Percentiles rank a stretch among this genome's conserved stretches.
Conservation (phyloP, 2,797 vertebrate species). For the Labroides dimidiatus region DNA sequence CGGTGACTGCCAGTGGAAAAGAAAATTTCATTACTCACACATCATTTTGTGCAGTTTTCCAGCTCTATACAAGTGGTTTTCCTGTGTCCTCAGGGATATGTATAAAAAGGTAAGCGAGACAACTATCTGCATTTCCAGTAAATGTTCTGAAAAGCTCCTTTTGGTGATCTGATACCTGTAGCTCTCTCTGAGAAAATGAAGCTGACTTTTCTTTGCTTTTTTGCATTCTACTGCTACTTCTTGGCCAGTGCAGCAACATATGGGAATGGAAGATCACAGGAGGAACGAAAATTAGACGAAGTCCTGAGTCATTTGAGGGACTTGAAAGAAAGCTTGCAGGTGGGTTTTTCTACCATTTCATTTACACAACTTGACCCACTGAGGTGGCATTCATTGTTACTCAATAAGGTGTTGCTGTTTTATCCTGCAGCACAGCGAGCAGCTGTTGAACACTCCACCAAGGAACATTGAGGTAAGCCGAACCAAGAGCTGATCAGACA, state of each 20-base stretch:
- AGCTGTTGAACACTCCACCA: slow-evolving; percentile 50
- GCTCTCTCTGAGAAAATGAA: slow-evolving; percentile 74
- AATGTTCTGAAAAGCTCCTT: slow-evolving; percentile 58
- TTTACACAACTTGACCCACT: background rate
- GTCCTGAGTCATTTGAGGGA: background rate
- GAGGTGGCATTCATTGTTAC: background rate
- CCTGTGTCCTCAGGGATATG: slow-evolving; percentile 89
- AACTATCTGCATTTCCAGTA: slow-evolving; percentile 78
- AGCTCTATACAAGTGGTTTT: slow-evolving; percentile 89
- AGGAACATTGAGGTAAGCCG: slow-evolving; percentile 70
- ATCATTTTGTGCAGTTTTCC: slow-evolving; percentile 93
- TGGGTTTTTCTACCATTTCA: slow-evolving; percentile 43
- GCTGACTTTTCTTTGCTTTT: slow-evolving; percentile 77
- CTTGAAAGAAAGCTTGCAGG: slow-evolving; percentile 37
- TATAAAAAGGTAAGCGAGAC: slow-evolving; percentile 90
- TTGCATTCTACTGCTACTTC: slow-evolving; percentile 77
- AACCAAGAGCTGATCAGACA: background rate
- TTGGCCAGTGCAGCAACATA: background rate
- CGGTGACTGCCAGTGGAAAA: slow-evolving; percentile 94
- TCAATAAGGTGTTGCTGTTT: slow-evolving; percentile 18
- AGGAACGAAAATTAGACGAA: slow-evolving; percentile 47
- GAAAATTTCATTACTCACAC: slow-evolving; percentile 95
- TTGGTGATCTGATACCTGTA: slow-evolving; percentile 39
- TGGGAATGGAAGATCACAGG: accelerated
- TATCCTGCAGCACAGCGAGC: slow-evolving; percentile 53